These are phyloP conservation scores for Plutella xylostella DNA, from an alignment of 2,888 invertebrate genomes.

Conservation along the genomic window DNA sequence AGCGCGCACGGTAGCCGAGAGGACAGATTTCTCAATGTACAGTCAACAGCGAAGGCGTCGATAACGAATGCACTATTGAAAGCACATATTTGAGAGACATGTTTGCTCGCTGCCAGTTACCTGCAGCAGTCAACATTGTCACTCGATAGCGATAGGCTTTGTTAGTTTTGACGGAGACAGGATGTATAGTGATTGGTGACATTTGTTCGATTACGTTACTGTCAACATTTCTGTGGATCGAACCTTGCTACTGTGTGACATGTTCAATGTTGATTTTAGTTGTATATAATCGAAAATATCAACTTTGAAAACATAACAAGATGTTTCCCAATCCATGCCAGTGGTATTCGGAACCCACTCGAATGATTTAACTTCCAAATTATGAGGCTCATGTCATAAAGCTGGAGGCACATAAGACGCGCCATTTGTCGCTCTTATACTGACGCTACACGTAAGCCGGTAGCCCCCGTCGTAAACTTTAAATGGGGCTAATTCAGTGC, in stretches of 20 bases:
- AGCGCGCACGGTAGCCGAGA: conserved; percentile 53
- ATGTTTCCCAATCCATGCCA: too few species aligned
- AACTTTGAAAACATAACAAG: too few species aligned
- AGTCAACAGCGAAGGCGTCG: conserved; percentile 43
- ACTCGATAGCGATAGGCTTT: conserved; percentile 7
- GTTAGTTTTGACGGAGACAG: neutral
- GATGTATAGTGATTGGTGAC: conserved; percentile 2
- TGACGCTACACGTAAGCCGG: conserved; percentile 50
- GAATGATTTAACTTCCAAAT: too few species aligned
- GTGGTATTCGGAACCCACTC: too few species aligned
- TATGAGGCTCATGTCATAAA: neutral
- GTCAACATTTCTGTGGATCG: too few species aligned
- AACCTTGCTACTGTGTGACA: too few species aligned
- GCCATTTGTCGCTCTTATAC: neutral
- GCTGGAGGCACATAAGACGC: neutral
- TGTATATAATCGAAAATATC: too few species aligned
- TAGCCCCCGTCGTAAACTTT: conserved; percentile 66
- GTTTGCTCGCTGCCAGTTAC: conserved; percentile 21
- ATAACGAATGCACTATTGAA: conserved; percentile 26
- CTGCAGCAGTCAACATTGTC: conserved; percentile 26
- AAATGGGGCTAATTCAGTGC: conserved; percentile 68
- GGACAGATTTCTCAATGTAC: conserved; percentile 59
- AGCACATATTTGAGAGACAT: conserved; percentile 31
- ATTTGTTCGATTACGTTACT: neutral
- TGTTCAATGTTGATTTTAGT: too few species aligned